Evolutionary conservation across 2,113 vertebrate species (phyloP).

Genomic region (Stigmatopora argus): DNA sequence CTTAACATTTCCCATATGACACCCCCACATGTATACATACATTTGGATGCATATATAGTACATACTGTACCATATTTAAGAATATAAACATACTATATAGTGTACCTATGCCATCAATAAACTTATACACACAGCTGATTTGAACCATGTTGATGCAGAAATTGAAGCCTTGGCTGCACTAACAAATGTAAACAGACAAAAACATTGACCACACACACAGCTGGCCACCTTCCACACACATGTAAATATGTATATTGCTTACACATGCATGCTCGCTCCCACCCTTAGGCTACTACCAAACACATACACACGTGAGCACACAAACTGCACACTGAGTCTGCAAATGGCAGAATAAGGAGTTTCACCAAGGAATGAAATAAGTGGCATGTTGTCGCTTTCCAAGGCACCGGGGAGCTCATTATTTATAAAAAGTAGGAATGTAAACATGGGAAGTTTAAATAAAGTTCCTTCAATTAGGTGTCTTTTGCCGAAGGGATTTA

Average conservation of each 20-base stretch:
- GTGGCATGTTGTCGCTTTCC: background rate
- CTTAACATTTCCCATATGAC: background rate
- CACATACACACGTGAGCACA: background rate
- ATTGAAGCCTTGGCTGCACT: background rate
- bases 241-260: slow-evolving; percentile 5
- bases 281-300: background rate
- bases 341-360: no score
- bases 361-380: background rate
- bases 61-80: background rate
- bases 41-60: background rate
- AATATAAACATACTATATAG: background rate
- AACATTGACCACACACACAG: slow-evolving; percentile 5
- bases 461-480: slow-evolving; percentile 2
- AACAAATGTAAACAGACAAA: slow-evolving; percentile 16
- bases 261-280: slow-evolving; percentile 14
- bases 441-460: slow-evolving; percentile 41
- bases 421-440: slow-evolving; percentile 40
- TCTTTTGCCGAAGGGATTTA: no score
- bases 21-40: background rate
- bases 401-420: slow-evolving; percentile 33
- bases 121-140: slow-evolving; percentile 1
- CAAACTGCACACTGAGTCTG: slow-evolving; percentile 6
- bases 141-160: slow-evolving; percentile 12
- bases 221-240: slow-evolving; percentile 1
- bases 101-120: background rate